Conservation (phyloP, 2,797 vertebrate genomes). For the Avahi laniger region DNA sequence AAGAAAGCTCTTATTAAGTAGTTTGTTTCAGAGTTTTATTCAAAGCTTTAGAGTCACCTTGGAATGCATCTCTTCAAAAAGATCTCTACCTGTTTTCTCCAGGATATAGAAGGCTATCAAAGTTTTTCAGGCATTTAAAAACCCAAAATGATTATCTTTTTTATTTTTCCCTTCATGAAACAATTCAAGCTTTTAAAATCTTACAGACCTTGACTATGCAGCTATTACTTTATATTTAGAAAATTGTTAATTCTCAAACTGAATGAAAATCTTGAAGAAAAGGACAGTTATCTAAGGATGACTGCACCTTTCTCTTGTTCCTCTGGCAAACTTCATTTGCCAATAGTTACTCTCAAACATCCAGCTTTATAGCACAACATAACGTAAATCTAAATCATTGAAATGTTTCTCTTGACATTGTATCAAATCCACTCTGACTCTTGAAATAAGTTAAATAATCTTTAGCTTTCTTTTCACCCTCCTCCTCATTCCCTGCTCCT, state of each 20-base stretch:
- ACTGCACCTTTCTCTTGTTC: background rate
- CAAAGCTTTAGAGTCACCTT: slow-evolving; percentile 49
- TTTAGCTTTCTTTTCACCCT: background rate
- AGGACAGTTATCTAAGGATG: background rate
- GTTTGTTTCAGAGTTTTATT: slow-evolving; percentile 57
- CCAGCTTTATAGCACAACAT: background rate
- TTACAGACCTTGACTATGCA: background rate
- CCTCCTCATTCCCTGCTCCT: background rate
- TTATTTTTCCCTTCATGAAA: slow-evolving; percentile 4
- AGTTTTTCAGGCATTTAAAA: background rate
- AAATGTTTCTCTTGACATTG: background rate
- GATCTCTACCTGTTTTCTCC: background rate
- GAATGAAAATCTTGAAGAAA: background rate
- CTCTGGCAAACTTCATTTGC: background rate
- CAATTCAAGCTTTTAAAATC: background rate
- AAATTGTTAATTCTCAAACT: background rate
- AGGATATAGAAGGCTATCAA: slow-evolving; percentile 24
- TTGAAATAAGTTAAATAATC: background rate
- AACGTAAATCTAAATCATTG: background rate
- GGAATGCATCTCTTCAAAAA: slow-evolving; percentile 16
- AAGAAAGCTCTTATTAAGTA: slow-evolving; percentile 61
- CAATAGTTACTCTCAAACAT: background rate
- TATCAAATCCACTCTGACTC: background rate
- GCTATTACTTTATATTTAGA: background rate
- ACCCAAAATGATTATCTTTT: background rate